Conservation (phyloP, 2,888 invertebrate species). For the Calliphora vomitoria region DNA sequence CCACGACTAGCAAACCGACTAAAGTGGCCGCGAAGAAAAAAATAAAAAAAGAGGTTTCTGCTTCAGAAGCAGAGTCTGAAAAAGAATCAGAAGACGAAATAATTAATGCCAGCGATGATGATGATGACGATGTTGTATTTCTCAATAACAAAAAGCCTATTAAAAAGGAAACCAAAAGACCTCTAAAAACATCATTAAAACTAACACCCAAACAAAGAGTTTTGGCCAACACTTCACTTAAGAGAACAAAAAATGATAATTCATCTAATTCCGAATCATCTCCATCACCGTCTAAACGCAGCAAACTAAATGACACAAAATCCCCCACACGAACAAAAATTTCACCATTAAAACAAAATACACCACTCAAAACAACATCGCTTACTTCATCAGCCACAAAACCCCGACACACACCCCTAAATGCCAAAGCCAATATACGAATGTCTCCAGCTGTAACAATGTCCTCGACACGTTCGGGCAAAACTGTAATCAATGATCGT, state of each 20-base stretch:
- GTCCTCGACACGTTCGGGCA: slow-evolving; percentile 79
- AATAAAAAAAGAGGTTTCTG: slow-evolving; percentile 26
- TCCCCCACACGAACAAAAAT: slow-evolving; percentile 47
- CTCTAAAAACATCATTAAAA: slow-evolving; percentile 13
- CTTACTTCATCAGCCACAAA: slow-evolving; percentile 42
- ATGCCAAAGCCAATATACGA: slow-evolving; percentile 78
- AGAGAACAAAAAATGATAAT: slow-evolving; percentile 42
- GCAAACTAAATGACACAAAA: slow-evolving; percentile 51
- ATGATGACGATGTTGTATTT: slow-evolving; percentile 76
- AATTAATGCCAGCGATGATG: slow-evolving; percentile 78
- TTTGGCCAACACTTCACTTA: slow-evolving; percentile 39
- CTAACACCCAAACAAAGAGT: slow-evolving; percentile 46
- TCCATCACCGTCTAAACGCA: slow-evolving; percentile 75
- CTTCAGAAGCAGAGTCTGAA: neutral
- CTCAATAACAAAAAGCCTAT: slow-evolving; percentile 66
- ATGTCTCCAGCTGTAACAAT: slow-evolving; percentile 80
- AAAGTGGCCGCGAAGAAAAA: slow-evolving; percentile 35
- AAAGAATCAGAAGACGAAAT: slow-evolving; percentile 75
- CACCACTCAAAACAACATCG: slow-evolving; percentile 49
- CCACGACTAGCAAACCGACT: slow-evolving; percentile 18
- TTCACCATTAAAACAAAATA: slow-evolving; percentile 60
- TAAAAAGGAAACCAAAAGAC: slow-evolving; percentile 64
- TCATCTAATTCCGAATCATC: slow-evolving; percentile 54
- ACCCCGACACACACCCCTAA: slow-evolving; percentile 75
- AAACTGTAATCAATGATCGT: slow-evolving; percentile 82